Conservation (phyloP, 2,113 vertebrate species). For the Mixornis gularis region DNA sequence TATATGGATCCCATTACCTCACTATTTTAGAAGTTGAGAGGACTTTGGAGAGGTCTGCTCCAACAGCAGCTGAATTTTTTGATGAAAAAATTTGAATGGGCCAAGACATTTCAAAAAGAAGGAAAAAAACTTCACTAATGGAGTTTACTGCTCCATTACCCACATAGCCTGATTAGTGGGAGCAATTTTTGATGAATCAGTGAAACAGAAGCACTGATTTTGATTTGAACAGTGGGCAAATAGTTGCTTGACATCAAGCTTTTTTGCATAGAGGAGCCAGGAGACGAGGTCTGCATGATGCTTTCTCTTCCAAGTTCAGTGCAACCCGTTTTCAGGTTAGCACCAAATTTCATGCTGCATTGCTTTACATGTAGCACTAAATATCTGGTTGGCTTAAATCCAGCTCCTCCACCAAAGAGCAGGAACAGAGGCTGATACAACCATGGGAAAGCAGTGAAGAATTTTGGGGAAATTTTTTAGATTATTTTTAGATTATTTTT, state of each 20-base stretch:
- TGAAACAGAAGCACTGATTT: background rate
- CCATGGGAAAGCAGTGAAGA: background rate
- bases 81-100: background rate
- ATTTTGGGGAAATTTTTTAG: background rate
- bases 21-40: background rate
- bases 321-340: background rate
- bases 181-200: background rate
- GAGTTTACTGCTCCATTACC: background rate
- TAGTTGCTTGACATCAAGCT: background rate
- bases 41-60: background rate
- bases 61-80: background rate
- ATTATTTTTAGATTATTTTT: background rate
- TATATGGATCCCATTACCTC: background rate
- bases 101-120: background rate
- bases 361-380: background rate
- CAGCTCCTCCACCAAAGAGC: background rate
- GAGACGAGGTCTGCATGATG: background rate
- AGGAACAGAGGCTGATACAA: background rate
- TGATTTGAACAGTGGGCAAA: background rate
- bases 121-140: background rate
- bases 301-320: background rate
- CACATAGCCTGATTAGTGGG: background rate
- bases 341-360: background rate
- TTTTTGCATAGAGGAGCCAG: background rate
- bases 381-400: background rate